Percentiles rank a stretch among this genome's conserved stretches.
These are phyloP conservation scores for Pyrocephalus nanus DNA, from an alignment of 2,797 vertebrate genomes.

Conservation along the genomic window DNA sequence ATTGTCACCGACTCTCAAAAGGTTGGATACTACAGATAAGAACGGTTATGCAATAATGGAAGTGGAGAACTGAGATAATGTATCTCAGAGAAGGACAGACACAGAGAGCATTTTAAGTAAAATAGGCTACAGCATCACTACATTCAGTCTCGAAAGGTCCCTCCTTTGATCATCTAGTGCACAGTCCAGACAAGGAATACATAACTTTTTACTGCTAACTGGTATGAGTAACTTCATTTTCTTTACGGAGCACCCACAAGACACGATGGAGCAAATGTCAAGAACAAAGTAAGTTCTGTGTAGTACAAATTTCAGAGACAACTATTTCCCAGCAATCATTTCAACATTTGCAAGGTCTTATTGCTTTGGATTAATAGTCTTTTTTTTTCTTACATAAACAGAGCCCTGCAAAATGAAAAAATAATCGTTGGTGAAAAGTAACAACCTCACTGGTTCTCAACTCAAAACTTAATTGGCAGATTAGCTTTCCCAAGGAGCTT, in stretches of 20 bases:
- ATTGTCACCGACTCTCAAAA: neutral
- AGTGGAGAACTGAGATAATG: neutral
- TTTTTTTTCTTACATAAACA: neutral
- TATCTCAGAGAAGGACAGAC: neutral
- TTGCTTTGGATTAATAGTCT: neutral
- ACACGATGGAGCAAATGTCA: neutral
- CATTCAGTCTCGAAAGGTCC: slow-evolving; percentile 1
- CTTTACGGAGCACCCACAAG: neutral
- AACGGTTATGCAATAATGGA: neutral
- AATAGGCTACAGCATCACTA: neutral
- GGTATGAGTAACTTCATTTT: neutral
- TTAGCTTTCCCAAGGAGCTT: neutral
- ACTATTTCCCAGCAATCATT: slow-evolving; percentile 13
- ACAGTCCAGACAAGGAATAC: neutral
- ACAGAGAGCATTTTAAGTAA: neutral
- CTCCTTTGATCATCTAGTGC: neutral
- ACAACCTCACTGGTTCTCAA: neutral
- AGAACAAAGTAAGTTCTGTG: neutral
- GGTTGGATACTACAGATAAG: neutral
- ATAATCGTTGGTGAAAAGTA: neutral
- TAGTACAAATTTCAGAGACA: neutral
- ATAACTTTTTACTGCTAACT: slow-evolving; percentile 13
- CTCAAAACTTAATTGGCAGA: neutral
- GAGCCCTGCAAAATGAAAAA: neutral
- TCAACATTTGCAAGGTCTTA: slow-evolving; percentile 8